These are phyloP conservation scores for Clangula hyemalis DNA, from an alignment of 2,797 vertebrate genomes.

Conservation along the genomic window DNA sequence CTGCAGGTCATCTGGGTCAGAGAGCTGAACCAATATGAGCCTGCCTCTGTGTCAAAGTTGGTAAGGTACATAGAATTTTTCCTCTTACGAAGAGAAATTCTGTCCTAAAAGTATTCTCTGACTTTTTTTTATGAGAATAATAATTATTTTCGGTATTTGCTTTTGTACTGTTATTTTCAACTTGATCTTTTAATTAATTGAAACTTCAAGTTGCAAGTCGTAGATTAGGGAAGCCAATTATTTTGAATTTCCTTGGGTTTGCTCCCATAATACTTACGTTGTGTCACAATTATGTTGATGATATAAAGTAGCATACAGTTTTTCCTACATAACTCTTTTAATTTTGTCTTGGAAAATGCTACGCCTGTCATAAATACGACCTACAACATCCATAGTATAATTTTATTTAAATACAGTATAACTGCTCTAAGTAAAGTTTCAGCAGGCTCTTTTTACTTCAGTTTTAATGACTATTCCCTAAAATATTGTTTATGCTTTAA, in stretches of 20 bases:
- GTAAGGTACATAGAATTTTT: background rate
- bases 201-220: background rate
- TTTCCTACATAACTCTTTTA: background rate
- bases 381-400: background rate
- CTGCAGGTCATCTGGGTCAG: accelerated
- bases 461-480: background rate
- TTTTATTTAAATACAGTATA: background rate
- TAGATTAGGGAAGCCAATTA: background rate
- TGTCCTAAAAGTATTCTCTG: background rate
- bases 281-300: background rate
- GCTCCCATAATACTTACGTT: background rate
- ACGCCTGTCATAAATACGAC: background rate
- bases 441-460: background rate
- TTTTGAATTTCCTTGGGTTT: slow-evolving; percentile 27
- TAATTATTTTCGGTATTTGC: background rate
- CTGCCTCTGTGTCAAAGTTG: background rate
- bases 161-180: background rate
- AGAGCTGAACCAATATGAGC: background rate
- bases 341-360: background rate
- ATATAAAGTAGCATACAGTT: background rate
- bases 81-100: background rate
- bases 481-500: background rate
- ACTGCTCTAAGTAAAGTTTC: background rate
- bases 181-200: slow-evolving; percentile 20
- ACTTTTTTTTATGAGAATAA: background rate